Evolutionary conservation across 2,797 vertebrate species (phyloP).

Genomic region (Sciurus carolinensis): DNA sequence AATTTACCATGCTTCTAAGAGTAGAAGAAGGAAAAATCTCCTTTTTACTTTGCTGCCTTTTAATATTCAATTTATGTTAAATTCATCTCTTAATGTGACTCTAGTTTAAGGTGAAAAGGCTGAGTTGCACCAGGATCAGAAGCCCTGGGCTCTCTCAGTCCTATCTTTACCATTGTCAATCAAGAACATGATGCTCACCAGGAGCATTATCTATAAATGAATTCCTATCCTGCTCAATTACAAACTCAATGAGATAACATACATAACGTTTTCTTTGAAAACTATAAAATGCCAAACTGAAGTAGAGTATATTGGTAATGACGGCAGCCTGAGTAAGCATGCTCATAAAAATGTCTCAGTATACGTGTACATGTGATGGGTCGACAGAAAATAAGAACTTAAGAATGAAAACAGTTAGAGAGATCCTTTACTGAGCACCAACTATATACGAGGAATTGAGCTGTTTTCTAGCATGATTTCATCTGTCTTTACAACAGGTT

Average conservation of each 20-base stretch:
- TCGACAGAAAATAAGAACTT: not conserved
- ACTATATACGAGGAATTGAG: rapidly evolving
- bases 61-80: not conserved
- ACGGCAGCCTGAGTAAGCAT: rapidly evolving
- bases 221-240: not conserved
- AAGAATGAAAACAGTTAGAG: not conserved
- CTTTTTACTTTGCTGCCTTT: not conserved
- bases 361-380: rapidly evolving
- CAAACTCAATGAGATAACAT: not conserved
- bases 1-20: not conserved
- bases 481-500: not conserved
- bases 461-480: not conserved
- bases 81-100: not conserved
- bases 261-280: not conserved
- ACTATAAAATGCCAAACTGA: not conserved
- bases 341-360: not conserved
- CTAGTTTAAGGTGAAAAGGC: not conserved
- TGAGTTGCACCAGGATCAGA: rapidly evolving
- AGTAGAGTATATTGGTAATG: rapidly evolving
- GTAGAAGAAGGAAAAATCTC: not conserved
- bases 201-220: not conserved
- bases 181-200: not conserved
- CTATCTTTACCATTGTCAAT: not conserved
- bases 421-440: not conserved
- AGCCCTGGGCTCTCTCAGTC: not conserved